phyloP scores from a whole-genome alignment of 1,140 invertebrate species.

The Drosophila gunungcola region DNA sequence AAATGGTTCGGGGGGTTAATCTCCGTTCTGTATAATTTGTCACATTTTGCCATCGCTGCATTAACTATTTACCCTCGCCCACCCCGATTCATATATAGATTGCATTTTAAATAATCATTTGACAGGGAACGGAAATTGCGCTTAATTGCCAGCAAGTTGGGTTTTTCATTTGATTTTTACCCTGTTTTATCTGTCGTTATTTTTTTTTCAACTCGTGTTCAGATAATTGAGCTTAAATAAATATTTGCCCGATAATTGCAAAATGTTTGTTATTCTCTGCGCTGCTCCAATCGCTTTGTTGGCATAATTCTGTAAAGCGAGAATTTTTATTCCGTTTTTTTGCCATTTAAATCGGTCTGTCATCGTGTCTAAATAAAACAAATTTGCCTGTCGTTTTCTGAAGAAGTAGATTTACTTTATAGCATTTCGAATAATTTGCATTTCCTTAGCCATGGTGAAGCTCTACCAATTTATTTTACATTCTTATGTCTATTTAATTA shows the following conservation, averaged over 20 bases:
- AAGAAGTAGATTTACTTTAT: too few relatives aligned
- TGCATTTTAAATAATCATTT: conserved; percentile 54
- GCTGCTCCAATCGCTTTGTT: conserved; percentile 2
- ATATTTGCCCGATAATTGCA: conserved; percentile 46
- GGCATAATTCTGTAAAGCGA: background rate
- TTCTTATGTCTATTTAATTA: too few relatives aligned
- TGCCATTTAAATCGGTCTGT: too few relatives aligned
- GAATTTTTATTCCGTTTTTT: background rate
- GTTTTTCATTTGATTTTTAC: conserved; percentile 46
- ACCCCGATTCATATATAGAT: conserved; percentile 18
- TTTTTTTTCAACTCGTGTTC: background rate
- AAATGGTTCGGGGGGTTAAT: conserved; percentile 6
- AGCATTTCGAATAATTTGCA: too few relatives aligned
- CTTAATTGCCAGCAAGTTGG: conserved; percentile 65
- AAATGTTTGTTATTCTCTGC: conserved; percentile 25
- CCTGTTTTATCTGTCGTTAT: conserved; percentile 3
- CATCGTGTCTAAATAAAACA: too few relatives aligned
- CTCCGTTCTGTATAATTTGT: conserved; percentile 37
- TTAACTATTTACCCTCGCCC: conserved; percentile 15
- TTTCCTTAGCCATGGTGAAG: too few relatives aligned
- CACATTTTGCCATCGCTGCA: conserved; percentile 22
- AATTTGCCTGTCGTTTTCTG: too few relatives aligned
- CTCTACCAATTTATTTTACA: too few relatives aligned
- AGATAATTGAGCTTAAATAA: conserved; percentile 53
- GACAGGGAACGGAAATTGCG: conserved; percentile 63